Evolutionary conservation across 2,797 vertebrate species (phyloP).

Genomic region (Scomberomorus guttatus): DNA sequence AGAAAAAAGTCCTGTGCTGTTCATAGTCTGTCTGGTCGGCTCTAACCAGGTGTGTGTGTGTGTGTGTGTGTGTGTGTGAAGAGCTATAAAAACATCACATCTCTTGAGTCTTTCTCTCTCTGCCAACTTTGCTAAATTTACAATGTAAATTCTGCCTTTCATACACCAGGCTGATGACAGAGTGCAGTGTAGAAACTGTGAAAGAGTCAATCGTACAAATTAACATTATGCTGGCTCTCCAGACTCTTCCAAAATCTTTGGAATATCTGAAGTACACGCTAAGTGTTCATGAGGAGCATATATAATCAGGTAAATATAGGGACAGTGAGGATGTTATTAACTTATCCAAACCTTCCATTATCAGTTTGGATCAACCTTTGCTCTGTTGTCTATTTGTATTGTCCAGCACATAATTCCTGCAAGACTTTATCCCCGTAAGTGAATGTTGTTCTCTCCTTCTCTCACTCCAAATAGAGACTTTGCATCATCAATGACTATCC

Average conservation of each 20-base stretch:
- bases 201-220: not conserved
- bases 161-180: not conserved
- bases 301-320: not conserved
- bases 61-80: not conserved
- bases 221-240: not conserved
- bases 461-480: not conserved
- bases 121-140: constrained; percentile 4
- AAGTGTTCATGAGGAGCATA: not conserved
- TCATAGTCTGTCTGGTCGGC: constrained; percentile 12
- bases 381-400: no score
- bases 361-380: no score
- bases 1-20: constrained; percentile 8
- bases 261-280: not conserved
- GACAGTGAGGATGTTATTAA: not conserved
- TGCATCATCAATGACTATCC: not conserved
- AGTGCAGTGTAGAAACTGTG: not conserved
- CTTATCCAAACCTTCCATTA: not conserved
- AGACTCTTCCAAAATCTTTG: not conserved
- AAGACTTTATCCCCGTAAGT: not conserved
- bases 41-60: constrained; percentile 28
- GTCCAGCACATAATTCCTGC: no score
- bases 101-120: constrained; percentile 9
- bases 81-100: constrained; percentile 7
- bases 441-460: not conserved
- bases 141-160: not conserved